Evolutionary conservation across 2,888 invertebrate species (phyloP).

Genomic region (Ceratothoa steindachneri): DNA sequence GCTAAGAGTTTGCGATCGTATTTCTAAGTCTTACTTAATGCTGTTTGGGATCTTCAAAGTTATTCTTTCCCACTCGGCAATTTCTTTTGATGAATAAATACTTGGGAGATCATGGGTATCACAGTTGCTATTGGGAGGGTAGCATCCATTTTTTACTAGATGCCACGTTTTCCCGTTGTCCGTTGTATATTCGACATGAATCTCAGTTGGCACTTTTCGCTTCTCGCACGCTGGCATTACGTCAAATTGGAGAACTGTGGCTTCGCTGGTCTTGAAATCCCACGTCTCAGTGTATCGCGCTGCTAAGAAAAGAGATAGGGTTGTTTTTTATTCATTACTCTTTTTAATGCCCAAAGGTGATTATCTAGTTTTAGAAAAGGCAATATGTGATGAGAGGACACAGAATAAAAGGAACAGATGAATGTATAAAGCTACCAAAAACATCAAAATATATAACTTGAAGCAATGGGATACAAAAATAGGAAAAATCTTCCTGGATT

Average conservation of each 20-base stretch:
- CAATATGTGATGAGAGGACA: no score
- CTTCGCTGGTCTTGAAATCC: conserved; percentile 53
- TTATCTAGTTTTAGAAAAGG: not conserved
- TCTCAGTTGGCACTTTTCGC: conserved; percentile 21
- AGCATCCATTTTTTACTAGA: conserved; percentile 52
- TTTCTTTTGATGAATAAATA: conserved; percentile 51
- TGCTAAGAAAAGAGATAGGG: not conserved
- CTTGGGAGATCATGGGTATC: conserved; percentile 52
- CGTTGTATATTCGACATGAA: conserved; percentile 53
- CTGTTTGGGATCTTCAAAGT: conserved; percentile 53
- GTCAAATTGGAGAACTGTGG: conserved; percentile 55
- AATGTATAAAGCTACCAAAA: no score
- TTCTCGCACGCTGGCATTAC: conserved; percentile 45
- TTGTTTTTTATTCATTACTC: not conserved
- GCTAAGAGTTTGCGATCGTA: no score
- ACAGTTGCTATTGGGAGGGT: conserved; percentile 54
- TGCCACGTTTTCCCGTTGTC: conserved; percentile 54
- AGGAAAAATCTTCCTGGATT: no score
- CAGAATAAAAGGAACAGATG: no score
- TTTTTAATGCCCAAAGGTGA: not conserved
- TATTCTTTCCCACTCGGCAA: conserved; percentile 53
- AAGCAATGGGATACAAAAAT: no score
- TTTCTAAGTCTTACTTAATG: conserved; percentile 52
- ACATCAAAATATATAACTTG: no score
- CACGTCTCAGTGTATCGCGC: conserved; percentile 54